Percentiles rank a stretch among this genome's conserved stretches.
Conservation (phyloP, 1,140 invertebrate species). For the Papilio machaon region DNA sequence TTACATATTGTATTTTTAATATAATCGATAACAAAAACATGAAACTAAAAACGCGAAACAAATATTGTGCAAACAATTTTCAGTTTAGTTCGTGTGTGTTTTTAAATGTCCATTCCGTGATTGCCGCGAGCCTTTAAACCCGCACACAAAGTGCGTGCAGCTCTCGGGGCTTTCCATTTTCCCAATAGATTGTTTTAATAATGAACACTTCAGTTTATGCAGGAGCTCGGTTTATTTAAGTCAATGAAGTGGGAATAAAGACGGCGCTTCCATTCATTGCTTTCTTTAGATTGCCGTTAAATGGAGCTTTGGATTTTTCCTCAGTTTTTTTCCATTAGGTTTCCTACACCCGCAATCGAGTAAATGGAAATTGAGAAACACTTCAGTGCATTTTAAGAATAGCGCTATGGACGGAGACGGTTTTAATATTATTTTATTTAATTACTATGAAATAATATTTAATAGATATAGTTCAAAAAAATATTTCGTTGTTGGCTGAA, state of each 20-base stretch:
- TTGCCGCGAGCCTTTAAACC: conserved; percentile 13
- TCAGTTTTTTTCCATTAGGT: conserved; percentile 29
- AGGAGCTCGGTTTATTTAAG: conserved; percentile 34
- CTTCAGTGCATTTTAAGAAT: conserved; percentile 39
- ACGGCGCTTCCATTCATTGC: conserved; percentile 28
- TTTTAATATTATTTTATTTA: neutral
- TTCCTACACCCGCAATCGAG: conserved; percentile 29
- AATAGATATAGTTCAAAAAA: neutral
- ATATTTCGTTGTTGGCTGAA: neutral
- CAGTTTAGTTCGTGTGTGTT: neutral
- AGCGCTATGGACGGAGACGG: neutral
- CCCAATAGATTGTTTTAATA: conserved; percentile 33
- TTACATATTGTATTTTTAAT: neutral
- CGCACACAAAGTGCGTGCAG: conserved; percentile 22
- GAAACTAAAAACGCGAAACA: neutral
- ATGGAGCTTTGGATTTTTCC: conserved; percentile 34
- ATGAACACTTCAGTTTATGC: conserved; percentile 36
- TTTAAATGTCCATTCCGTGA: conserved; percentile 17
- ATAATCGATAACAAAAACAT: neutral
- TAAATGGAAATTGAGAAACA: conserved; percentile 39
- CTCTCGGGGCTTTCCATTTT: conserved; percentile 11
- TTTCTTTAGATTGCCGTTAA: conserved; percentile 37
- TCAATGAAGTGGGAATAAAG: conserved; percentile 37
- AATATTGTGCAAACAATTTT: conserved; percentile 17
- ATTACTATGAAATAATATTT: neutral